A percentile compares a stretch with the other conserved stretches of the same genome.
Conservation (phyloP, 64 coral and sea anemone genomes). For the Anthopleura sola region DNA sequence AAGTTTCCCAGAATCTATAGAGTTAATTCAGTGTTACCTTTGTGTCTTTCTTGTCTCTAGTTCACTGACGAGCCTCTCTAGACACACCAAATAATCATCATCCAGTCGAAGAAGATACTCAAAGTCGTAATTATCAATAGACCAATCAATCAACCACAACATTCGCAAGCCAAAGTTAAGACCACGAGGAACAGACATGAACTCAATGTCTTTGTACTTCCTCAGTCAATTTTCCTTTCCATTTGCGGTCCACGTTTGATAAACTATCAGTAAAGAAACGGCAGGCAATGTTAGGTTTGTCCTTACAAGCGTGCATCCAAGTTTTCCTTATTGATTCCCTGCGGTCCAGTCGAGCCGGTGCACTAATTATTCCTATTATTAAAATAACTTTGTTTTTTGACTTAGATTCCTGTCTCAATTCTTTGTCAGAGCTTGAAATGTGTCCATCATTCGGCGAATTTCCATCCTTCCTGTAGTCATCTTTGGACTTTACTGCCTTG, state of each 20-base stretch:
- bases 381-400: background rate
- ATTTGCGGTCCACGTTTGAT: slow-evolving; percentile 45
- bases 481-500: background rate
- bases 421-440: background rate
- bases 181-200: slow-evolving; percentile 68
- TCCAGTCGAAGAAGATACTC: slow-evolving; percentile 84
- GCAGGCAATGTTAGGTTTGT: slow-evolving; percentile 54
- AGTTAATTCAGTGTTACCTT: no score
- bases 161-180: slow-evolving; percentile 77
- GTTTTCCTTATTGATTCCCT: slow-evolving; percentile 78
- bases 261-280: slow-evolving; percentile 86
- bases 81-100: slow-evolving; percentile 92
- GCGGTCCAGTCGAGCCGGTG: slow-evolving; percentile 65
- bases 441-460: background rate
- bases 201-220: slow-evolving; percentile 67
- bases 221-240: slow-evolving; percentile 34
- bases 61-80: slow-evolving; percentile 71
- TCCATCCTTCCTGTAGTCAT: background rate
- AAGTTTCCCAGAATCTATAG: no score
- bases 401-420: no score
- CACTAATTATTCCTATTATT: slow-evolving; percentile 65
- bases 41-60: slow-evolving; percentile 20
- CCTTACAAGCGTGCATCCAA: slow-evolving; percentile 68
- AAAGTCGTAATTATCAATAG: slow-evolving; percentile 59
- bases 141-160: slow-evolving; percentile 82